Base-by-base conservation (phyloP, 2,113 vertebrate species). In the Chascanopsetta lugubris region DNA sequence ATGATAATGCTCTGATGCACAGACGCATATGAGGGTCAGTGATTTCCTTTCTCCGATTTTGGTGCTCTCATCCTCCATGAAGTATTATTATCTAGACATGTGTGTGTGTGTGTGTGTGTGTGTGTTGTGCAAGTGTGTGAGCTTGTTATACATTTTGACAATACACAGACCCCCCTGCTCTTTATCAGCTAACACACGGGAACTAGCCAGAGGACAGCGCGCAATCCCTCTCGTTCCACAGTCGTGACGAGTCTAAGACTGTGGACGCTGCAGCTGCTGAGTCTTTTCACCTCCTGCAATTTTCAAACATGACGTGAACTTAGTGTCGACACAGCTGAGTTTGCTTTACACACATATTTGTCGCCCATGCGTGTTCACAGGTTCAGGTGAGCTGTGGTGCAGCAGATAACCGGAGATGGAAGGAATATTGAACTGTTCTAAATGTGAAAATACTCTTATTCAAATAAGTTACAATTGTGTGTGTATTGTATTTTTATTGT, bases 121-220 rank as follows among this genome's bases (percentile, higher is more conserved):
- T 62, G 80, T n/a, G n/a, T n/a, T n/a, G n/a, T n/a, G n/a, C n/a
- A n/a, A n/a, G n/a, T n/a, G n/a, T n/a, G n/a, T n/a, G n/a, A n/a
- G 62, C 63, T 80, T 65, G 77, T 69, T 65, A 38, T 25, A 36
- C 45, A 48, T 36, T 43, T 68, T 79, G 87, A 90, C 66, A 77
- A 34, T 72, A 26, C 61, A 34, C 86, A 91, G 88, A 81, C 49
- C 75, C 69, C 29, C n/a, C 77, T 81, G 84, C 24, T 59, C 53
- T 85, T 72, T 86, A 87, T 91, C 92, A 89, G 75, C 71, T 75
- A 77, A 86, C 74, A 66, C 72, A 75, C 62, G 3, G 56, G 65
- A 75, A 64, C 73, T 24, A 70, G 58, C 55, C 67, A 67, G 8
- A 54, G 85, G 86, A 90, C 91, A 90, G 83, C 69, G 76, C 74